Percentiles rank a stretch among this genome's conserved stretches.
These are phyloP conservation scores for Tor tambroides DNA, from an alignment of 2,113 vertebrate genomes.

Conservation along the genomic window DNA sequence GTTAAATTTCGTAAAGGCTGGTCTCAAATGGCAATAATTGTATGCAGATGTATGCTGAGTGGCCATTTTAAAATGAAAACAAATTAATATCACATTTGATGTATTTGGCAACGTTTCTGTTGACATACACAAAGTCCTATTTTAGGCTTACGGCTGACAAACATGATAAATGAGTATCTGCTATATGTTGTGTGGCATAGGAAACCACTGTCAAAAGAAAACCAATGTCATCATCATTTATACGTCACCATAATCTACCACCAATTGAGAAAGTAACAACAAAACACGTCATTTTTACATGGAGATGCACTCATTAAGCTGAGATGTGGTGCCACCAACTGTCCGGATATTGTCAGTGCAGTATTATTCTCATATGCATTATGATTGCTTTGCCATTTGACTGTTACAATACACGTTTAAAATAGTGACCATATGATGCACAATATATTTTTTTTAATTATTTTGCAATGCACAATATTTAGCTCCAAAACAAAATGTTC, in stretches of 20 bases:
- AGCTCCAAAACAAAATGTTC: too few relatives aligned
- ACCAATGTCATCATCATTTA: not conserved
- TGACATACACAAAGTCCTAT: not conserved
- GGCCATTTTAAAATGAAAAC: too few relatives aligned
- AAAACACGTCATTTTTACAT: not conserved
- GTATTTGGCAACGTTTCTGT: not conserved
- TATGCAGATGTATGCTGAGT: not conserved
- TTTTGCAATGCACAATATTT: not conserved
- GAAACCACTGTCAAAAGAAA: not conserved
- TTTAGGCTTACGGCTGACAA: not conserved
- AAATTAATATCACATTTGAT: not conserved
- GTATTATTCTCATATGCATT: not conserved
- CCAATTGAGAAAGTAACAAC: not conserved
- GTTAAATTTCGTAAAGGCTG: too few relatives aligned
- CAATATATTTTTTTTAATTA: not conserved
- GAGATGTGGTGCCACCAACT: conserved; percentile 47
- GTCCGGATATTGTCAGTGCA: conserved; percentile 38
- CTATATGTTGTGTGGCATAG: not conserved
- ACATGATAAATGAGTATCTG: not conserved
- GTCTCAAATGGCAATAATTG: not conserved
- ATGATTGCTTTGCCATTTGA: not conserved
- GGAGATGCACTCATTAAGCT: not conserved
- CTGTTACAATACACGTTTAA: not conserved
- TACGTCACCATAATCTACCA: not conserved
- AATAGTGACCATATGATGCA: not conserved